A percentile compares a stretch with the other conserved stretches of the same genome.
Conservation (phyloP, 2,113 vertebrate genomes). For the Recurvirostra avosetta region DNA sequence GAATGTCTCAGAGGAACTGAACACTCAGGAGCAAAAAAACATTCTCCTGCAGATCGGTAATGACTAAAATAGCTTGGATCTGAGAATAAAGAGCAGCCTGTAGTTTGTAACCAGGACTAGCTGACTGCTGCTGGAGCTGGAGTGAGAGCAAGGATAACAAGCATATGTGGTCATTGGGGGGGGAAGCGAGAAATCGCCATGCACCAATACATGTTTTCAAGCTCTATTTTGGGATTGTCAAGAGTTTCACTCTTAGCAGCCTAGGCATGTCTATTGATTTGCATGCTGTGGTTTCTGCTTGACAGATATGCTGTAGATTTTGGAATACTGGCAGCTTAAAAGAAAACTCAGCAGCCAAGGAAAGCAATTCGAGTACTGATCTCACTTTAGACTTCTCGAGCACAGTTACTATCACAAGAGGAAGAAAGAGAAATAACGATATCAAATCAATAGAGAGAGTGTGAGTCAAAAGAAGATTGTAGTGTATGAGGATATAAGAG, state of each 20-base stretch:
- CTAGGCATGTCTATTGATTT: conserved; percentile 50
- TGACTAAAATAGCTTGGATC: conserved; percentile 33
- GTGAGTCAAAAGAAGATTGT: background rate
- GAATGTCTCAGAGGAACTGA: conserved; percentile 25
- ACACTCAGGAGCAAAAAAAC: conserved; percentile 11
- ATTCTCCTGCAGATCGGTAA: background rate
- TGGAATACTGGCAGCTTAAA: background rate
- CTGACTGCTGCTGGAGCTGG: background rate
- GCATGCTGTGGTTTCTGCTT: conserved; percentile 46
- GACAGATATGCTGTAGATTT: background rate
- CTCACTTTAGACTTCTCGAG: background rate
- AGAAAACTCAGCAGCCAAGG: conserved; percentile 7
- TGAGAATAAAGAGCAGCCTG: conserved; percentile 10
- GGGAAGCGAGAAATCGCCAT: background rate
- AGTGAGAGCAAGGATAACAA: background rate
- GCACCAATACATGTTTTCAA: background rate
- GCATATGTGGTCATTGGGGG: background rate
- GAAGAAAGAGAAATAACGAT: conserved; percentile 35
- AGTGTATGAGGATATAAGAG: background rate
- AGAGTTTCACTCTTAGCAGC: background rate
- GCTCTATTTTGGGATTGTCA: background rate
- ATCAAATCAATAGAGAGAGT: background rate
- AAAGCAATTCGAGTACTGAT: background rate
- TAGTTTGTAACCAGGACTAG: background rate
- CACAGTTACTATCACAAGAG: background rate